Evolutionary conservation across 1,140 invertebrate species (phyloP).

Genomic region (Meloidogyne chitwoodi): DNA sequence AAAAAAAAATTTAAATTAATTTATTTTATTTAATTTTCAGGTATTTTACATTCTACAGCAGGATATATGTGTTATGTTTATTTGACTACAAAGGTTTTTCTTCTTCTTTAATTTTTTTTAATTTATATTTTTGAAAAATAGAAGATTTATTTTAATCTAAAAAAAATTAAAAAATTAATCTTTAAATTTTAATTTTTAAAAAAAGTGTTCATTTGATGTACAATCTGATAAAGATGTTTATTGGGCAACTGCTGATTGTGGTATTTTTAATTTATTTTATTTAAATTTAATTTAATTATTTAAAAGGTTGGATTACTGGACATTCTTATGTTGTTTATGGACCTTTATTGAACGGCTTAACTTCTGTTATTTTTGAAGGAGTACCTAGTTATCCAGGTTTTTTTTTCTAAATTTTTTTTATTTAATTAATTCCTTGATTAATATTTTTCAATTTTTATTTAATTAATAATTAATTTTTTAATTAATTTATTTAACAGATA

Average conservation of each 20-base stretch:
- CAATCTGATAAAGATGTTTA: conserved; percentile 77
- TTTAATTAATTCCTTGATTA: conserved; percentile 20
- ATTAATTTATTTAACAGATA: conserved; percentile 27
- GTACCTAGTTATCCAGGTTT: conserved; percentile 70
- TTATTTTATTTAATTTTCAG: conserved; percentile 59
- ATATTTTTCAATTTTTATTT: too few species aligned
- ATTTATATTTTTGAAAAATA: too few species aligned
- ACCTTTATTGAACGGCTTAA: conserved; percentile 85
- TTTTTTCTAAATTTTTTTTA: neutral
- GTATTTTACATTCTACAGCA: conserved; percentile 84
- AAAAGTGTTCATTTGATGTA: conserved; percentile 77
- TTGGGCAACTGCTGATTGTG: conserved; percentile 97
- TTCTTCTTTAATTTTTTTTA: too few species aligned
- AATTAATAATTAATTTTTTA: neutral
- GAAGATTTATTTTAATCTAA: too few species aligned
- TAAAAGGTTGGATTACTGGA: conserved; percentile 78
- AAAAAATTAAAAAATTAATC: neutral
- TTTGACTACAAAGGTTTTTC: conserved; percentile 68
- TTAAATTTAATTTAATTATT: too few species aligned
- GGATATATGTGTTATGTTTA: conserved; percentile 79
- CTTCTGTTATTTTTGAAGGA: conserved; percentile 91
- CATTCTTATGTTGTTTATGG: conserved; percentile 94
- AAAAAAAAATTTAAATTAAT: too few species aligned
- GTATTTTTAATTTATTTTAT: neutral
- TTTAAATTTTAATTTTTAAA: neutral